Percentiles rank a stretch among this genome's conserved stretches.
These are phyloP conservation scores for Rhagonycha lutea DNA, from an alignment of 2,888 invertebrate species.

Conservation along the genomic window DNA sequence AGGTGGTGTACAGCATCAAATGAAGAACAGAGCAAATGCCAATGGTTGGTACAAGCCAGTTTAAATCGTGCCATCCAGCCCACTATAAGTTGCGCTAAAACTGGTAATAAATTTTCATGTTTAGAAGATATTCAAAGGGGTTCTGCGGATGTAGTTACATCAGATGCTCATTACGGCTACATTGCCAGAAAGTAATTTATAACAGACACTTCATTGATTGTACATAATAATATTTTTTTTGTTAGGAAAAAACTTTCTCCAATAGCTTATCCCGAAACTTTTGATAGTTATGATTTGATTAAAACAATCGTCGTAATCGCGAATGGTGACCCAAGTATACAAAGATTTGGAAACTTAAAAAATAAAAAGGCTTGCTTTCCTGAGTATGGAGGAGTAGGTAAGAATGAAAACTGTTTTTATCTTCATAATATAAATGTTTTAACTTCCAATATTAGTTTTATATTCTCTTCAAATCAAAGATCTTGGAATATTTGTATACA, in stretches of 20 bases:
- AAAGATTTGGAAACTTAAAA: slow-evolving; percentile 60
- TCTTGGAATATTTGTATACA: not conserved
- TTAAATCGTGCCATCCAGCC: slow-evolving; percentile 65
- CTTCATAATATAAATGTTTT: not conserved
- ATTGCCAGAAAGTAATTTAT: slow-evolving; percentile 64
- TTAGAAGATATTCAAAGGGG: slow-evolving; percentile 58
- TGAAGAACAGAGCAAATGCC: slow-evolving; percentile 63
- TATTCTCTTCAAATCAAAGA: not conserved
- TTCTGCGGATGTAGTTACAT: slow-evolving; percentile 62
- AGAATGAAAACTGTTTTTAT: slow-evolving; percentile 24
- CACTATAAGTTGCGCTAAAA: slow-evolving; percentile 58
- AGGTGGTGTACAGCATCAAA: slow-evolving; percentile 66
- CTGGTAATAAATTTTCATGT: slow-evolving; percentile 58
- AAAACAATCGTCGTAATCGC: slow-evolving; percentile 60
- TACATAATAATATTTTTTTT: slow-evolving; percentile 5
- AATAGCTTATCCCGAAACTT: slow-evolving; percentile 64
- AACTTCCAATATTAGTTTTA: not conserved
- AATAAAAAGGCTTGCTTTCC: slow-evolving; percentile 67
- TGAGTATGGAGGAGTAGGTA: slow-evolving; percentile 68
- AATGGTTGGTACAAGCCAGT: slow-evolving; percentile 62
- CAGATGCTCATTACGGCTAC: slow-evolving; percentile 67
- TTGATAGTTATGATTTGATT: slow-evolving; percentile 55
- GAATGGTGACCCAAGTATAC: slow-evolving; percentile 38
- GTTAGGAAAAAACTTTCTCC: slow-evolving; percentile 61
- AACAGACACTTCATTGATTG: not conserved